Conservation (phyloP, 2,888 invertebrate species). For the Halocaridina rubra region DNA sequence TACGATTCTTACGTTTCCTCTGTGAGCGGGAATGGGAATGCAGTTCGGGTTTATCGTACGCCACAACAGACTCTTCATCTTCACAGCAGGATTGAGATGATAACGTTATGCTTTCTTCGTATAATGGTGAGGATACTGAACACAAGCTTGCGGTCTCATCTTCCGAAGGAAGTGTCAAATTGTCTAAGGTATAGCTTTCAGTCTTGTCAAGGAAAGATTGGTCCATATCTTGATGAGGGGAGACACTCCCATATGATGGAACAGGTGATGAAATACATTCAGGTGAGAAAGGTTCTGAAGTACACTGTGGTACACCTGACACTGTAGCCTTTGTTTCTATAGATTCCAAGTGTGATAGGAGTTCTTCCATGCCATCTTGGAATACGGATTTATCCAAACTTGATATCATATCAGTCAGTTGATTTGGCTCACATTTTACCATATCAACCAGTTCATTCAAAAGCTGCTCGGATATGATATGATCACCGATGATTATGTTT, state of each 20-base stretch:
- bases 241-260: constrained; percentile 19
- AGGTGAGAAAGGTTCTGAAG: background rate
- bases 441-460: constrained; percentile 27
- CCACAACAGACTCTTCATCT: background rate
- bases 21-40: constrained; percentile 24
- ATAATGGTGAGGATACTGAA: too few relatives aligned
- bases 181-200: too few relatives aligned
- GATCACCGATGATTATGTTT: too few relatives aligned
- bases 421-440: background rate
- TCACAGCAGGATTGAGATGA: background rate
- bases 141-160: too few relatives aligned
- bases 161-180: too few relatives aligned
- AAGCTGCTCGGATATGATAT: constrained; percentile 17
- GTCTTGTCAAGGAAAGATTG: background rate
- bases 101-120: too few relatives aligned
- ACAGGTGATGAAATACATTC: constrained; percentile 1
- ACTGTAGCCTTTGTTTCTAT: background rate
- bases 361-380: constrained; percentile 22
- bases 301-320: background rate
- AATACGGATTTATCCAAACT: background rate
- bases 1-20: background rate
- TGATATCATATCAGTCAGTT: background rate
- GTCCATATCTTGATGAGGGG: background rate
- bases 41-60: background rate
- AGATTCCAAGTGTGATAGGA: constrained; percentile 26